Conservation (phyloP, 2,113 vertebrate species). For the Serinus canaria region DNA sequence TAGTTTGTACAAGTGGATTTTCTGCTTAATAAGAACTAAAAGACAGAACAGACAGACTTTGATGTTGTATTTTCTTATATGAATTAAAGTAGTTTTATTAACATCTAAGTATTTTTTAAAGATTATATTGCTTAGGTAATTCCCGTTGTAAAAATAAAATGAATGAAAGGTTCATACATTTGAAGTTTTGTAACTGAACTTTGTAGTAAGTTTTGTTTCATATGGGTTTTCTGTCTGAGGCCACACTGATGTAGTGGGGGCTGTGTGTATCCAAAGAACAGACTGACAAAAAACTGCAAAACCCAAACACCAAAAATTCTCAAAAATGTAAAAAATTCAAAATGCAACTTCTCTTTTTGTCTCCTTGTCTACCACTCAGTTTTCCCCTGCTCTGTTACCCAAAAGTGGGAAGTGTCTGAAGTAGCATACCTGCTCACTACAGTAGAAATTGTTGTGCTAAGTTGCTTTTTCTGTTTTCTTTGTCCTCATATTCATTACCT, state of each 20-base stretch:
- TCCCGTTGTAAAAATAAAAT: background rate
- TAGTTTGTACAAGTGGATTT: background rate
- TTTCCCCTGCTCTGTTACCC: fast-evolving
- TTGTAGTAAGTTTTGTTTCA: background rate
- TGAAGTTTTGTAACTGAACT: background rate
- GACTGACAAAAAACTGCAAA: background rate
- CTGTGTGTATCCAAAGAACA: background rate
- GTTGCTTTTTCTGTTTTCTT: background rate
- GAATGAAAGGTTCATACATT: background rate
- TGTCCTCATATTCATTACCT: background rate
- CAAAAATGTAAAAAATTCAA: background rate
- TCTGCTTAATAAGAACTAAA: background rate
- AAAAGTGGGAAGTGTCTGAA: background rate
- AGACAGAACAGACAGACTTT: background rate
- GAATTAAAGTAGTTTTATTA: background rate
- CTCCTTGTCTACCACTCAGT: background rate
- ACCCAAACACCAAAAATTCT: fast-evolving
- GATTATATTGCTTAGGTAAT: background rate
- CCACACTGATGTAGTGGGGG: background rate
- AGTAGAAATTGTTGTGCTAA: background rate
- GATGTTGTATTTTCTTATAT: background rate
- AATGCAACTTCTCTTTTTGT: background rate
- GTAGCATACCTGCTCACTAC: fast-evolving
- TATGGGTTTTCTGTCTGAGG: background rate
- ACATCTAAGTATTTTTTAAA: background rate